Conservation (phyloP, 2,888 invertebrate species). For the Tachystola acroxantha region DNA sequence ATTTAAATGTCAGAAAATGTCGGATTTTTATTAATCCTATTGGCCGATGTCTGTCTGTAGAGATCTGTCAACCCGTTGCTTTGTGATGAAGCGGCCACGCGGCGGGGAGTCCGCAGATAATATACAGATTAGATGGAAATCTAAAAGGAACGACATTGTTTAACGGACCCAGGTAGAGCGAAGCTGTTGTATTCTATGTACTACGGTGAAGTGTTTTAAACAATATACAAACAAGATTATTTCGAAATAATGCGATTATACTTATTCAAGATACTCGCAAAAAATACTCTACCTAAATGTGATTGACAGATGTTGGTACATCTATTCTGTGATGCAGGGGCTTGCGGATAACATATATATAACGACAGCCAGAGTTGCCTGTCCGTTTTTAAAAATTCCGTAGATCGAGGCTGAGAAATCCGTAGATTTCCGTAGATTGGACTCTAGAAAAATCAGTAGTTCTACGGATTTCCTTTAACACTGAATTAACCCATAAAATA, state of each 20-base stretch:
- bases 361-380: too few species aligned
- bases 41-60: slow-evolving; percentile 55
- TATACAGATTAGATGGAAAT: slow-evolving; percentile 72
- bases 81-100: slow-evolving; percentile 67
- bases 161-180: slow-evolving; percentile 60
- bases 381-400: too few species aligned
- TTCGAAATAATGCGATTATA: slow-evolving; percentile 62
- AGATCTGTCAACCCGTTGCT: slow-evolving; percentile 77
- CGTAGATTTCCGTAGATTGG: too few species aligned
- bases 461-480: too few species aligned
- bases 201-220: slow-evolving; percentile 54
- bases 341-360: too few species aligned
- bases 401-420: too few species aligned
- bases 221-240: slow-evolving; percentile 72
- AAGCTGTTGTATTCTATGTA: slow-evolving; percentile 23
- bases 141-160: slow-evolving; percentile 67
- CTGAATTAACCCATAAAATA: too few species aligned
- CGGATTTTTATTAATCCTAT: slow-evolving; percentile 66
- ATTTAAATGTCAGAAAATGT: slow-evolving; percentile 38
- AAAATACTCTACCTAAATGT: slow-evolving; percentile 34
- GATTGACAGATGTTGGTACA: slow-evolving; percentile 31
- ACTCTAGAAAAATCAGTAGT: too few species aligned
- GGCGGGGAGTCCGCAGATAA: slow-evolving; percentile 63
- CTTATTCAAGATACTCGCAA: slow-evolving; percentile 20
- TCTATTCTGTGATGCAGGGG: background rate